Evolutionary conservation across 30 jellyfish, hydroid and myxozoan species (phyloP), one percentile per base, ranked within the genome.

Genomic region (Hydractinia symbiolongicarpus): DNA sequence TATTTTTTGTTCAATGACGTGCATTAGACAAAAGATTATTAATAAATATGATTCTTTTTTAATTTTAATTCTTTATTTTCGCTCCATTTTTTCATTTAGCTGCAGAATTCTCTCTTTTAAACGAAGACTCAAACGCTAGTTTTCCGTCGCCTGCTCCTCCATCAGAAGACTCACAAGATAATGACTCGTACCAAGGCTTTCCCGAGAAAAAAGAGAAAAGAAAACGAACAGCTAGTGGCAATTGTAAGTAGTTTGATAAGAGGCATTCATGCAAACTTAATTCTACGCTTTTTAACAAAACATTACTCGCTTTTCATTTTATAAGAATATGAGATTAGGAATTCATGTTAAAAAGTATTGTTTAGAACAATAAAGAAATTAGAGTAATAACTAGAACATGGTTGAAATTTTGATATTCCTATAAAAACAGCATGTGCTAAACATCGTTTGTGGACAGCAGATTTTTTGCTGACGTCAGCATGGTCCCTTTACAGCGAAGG

Each of bases 101-200:
- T 30, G 44, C 44, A 2, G 44, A 30, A 30, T 30, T 30, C 44
- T 30, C 44, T 30, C 44, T 30, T 30, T 13, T 64, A 51, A 64
- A 64, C 57, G 90, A 82, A 53, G 95, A 93, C 66, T 93, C 99
- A 8, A 93, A 93, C 55, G 67, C 81, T 83, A 93, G 99, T 62
- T 88, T 68, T 76, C 99, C 99, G 17, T 84, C 97, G 52, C 95
- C 97, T 58, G 95, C 95, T 6, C 97, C 97, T 54, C 67, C 78
- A 16, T 93, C 99, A 8, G 99, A 93, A 80, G 96, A 88, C 68
- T 93, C 99, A 6, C 99, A 93, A 71, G 99, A 79, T 40, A 81
- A 90, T 5, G 86, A 78, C 61, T 78, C 86, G 8, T 44, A n/a
- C 16, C 86, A 78, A 30, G 52, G 53, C 58, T 78, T 44, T 54